Evolutionary conservation across 37 sponge, comb jelly and placozoan genomes (phyloP).

Genomic region (Cladorhizidae sp.): DNA sequence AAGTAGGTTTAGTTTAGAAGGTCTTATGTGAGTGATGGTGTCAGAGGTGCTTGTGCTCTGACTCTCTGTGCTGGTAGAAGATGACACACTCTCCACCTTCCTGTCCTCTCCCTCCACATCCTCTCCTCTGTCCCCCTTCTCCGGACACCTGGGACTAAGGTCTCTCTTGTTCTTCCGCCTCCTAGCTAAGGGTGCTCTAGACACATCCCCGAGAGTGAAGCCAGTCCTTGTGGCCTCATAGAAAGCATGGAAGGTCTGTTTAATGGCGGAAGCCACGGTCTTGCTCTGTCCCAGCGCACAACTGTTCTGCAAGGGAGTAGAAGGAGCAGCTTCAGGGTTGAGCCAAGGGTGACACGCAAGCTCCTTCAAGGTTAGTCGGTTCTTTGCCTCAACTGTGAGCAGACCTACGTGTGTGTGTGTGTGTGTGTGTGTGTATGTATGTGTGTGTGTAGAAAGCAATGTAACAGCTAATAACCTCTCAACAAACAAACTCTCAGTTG

Average conservation of each 20-base stretch:
- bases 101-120: not conserved
- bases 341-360: constrained; percentile 77
- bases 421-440: no score
- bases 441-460: no score
- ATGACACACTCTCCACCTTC: not conserved
- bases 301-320: constrained; percentile 79
- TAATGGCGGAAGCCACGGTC: constrained; percentile 71
- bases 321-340: constrained; percentile 54
- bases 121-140: not conserved
- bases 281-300: constrained; percentile 42
- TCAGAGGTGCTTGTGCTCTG: not conserved
- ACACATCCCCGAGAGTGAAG: constrained; percentile 81
- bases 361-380: constrained; percentile 67
- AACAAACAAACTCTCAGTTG: no score
- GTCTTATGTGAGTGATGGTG: not conserved
- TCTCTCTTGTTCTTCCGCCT: constrained; percentile 63
- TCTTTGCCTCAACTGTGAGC: constrained; percentile 78
- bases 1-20: not conserved
- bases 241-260: constrained; percentile 88
- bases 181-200: constrained; percentile 87
- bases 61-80: not conserved
- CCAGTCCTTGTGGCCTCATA: constrained; percentile 66
- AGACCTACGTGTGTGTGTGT: constrained; percentile 69
- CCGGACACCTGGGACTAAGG: not conserved
- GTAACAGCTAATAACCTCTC: no score